Evolutionary conservation across 2,888 invertebrate genomes (phyloP).

Genomic region (Tanytarsus gracilentus): DNA sequence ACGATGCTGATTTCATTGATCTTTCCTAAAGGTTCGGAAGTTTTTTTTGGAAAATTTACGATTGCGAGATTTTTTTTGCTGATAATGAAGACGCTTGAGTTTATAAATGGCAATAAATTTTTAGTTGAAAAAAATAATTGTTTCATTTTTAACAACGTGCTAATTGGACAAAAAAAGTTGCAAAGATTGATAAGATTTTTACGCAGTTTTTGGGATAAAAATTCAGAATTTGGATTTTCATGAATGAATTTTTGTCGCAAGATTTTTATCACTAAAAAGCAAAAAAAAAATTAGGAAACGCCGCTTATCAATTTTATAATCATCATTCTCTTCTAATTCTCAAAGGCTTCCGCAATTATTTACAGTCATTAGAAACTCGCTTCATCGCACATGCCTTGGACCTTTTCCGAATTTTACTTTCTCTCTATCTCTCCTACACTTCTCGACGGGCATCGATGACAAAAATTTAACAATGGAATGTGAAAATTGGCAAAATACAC

Average conservation of each 20-base stretch:
- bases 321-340: not conserved
- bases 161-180: too few species aligned
- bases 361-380: not conserved
- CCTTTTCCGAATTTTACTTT: too few species aligned
- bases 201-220: too few species aligned
- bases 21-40: not conserved
- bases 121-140: too few species aligned
- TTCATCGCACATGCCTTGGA: too few species aligned
- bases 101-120: too few species aligned
- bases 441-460: not conserved
- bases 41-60: not conserved
- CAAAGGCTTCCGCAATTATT: slow-evolving; percentile 12
- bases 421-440: not conserved
- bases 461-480: not conserved
- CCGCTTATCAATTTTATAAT: not conserved
- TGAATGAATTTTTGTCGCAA: too few species aligned
- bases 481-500: slow-evolving; percentile 4
- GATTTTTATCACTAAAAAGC: slow-evolving; percentile 5
- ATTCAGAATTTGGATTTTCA: too few species aligned
- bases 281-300: not conserved
- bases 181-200: too few species aligned
- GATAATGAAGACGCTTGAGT: too few species aligned
- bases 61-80: too few species aligned
- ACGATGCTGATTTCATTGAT: slow-evolving; percentile 5
- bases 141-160: too few species aligned